Evolutionary conservation across 2,113 vertebrate genomes (phyloP).

Genomic region (Lonchura striata): DNA sequence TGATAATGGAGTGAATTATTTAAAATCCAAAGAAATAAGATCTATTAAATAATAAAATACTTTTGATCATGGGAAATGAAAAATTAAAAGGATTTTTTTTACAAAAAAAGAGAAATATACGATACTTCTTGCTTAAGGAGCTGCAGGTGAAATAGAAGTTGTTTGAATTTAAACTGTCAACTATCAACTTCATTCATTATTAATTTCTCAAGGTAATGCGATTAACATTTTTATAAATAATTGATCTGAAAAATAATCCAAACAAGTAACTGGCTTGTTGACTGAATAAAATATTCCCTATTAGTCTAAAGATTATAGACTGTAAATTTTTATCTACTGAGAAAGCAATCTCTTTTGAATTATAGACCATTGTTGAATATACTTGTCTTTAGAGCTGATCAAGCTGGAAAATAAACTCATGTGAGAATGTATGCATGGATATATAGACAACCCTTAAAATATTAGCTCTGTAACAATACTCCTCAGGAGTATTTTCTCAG

Average conservation of each 20-base stretch:
- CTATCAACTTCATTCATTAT: not conserved
- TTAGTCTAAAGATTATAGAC: not conserved
- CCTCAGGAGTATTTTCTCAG: not conserved
- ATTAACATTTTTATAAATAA: not conserved
- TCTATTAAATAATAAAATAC: not conserved
- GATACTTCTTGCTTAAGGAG: not conserved
- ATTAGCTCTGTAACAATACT: not conserved
- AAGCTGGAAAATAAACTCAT: not conserved
- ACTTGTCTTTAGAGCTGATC: not conserved
- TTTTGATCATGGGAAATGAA: not conserved
- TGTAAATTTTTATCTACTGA: not conserved
- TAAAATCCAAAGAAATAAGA: not conserved
- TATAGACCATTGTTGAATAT: not conserved
- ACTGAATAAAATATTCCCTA: not conserved
- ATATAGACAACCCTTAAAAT: not conserved
- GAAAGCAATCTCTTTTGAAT: not conserved
- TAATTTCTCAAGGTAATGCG: not conserved
- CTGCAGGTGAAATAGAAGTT: not conserved
- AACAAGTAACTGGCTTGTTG: not conserved
- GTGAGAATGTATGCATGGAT: too few species aligned
- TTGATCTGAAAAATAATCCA: not conserved
- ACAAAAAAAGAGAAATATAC: not conserved
- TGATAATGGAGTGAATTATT: not conserved
- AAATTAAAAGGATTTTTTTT: not conserved
- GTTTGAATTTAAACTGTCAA: not conserved